phyloP scores from a whole-genome alignment of 2,797 vertebrate genomes.

The Mallotus villosus region DNA sequence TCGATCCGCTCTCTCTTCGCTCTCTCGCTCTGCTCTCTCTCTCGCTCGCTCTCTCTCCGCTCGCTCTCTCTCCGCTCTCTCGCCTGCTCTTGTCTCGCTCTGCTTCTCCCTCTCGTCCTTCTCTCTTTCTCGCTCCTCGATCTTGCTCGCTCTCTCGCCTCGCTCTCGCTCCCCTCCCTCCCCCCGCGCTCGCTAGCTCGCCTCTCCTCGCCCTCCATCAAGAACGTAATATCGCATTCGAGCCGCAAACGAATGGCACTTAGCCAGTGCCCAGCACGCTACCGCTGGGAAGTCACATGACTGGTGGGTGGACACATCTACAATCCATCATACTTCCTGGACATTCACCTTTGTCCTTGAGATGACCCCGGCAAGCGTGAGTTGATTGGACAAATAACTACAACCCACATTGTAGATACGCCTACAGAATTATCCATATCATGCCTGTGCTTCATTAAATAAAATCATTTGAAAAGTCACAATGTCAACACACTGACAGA shows the following conservation, averaged over 20 bases:
- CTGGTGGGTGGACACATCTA: not conserved
- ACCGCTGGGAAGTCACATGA: slow-evolving; percentile 40
- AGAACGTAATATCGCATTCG: too few relatives aligned
- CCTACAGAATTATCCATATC: not conserved
- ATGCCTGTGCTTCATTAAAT: not conserved
- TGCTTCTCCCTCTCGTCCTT: too few relatives aligned
- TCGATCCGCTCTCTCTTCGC: too few relatives aligned
- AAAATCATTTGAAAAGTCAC: not conserved
- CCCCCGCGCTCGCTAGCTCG: too few relatives aligned
- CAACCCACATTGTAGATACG: not conserved
- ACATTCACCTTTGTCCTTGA: slow-evolving; percentile 41
- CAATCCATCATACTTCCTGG: slow-evolving; percentile 28
- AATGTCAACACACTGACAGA: slow-evolving; percentile 3
- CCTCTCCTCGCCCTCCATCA: too few relatives aligned
- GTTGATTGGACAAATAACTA: slow-evolving; percentile 11
- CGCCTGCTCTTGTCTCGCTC: too few relatives aligned
- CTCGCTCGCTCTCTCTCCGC: too few relatives aligned
- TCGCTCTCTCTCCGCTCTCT: too few relatives aligned
- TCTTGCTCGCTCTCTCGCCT: too few relatives aligned
- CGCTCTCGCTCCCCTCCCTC: too few relatives aligned
- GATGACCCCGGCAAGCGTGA: slow-evolving; percentile 40
- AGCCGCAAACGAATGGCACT: slow-evolving; percentile 13
- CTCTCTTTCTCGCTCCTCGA: too few relatives aligned
- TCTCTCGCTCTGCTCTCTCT: too few relatives aligned
- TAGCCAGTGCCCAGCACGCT: slow-evolving; percentile 47